A percentile compares a stretch with the other conserved stretches of the same genome.
Conservation (phyloP, 2,113 vertebrate genomes). For the Hyla sarda region DNA sequence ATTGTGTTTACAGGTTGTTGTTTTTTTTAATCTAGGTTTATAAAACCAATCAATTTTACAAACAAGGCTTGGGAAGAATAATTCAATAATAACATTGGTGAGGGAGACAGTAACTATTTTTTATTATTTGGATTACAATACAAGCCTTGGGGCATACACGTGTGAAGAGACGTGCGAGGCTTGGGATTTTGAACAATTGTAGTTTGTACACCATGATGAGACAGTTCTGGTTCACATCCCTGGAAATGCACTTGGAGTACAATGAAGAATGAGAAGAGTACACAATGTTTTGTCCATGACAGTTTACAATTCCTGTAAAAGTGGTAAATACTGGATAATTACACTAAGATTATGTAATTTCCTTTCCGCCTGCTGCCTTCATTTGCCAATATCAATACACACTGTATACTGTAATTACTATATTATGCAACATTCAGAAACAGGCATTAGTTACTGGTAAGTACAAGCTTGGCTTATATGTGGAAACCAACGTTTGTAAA, state of each 20-base stretch:
- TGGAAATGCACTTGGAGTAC: too few species aligned
- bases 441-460: constrained; percentile 2
- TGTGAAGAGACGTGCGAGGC: too few species aligned
- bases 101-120: too few species aligned
- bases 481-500: neutral
- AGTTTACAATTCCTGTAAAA: neutral
- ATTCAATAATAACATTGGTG: too few species aligned
- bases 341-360: neutral
- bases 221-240: neutral
- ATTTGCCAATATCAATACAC: constrained; percentile 18
- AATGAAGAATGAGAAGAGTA: too few species aligned
- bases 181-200: too few species aligned
- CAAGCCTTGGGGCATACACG: neutral
- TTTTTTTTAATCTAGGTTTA: too few species aligned
- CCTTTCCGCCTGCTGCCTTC: neutral
- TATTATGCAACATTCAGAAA: constrained; percentile 23
- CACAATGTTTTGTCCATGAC: neutral
- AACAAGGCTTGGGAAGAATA: too few species aligned
- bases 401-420: constrained; percentile 1
- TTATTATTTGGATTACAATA: neutral
- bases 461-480: neutral
- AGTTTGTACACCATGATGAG: neutral
- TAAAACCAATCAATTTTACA: too few species aligned
- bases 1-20: too few species aligned
- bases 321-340: constrained; percentile 18